phyloP scores from a whole-genome alignment of 1,140 invertebrate species.

The Lepidurus apus region DNA sequence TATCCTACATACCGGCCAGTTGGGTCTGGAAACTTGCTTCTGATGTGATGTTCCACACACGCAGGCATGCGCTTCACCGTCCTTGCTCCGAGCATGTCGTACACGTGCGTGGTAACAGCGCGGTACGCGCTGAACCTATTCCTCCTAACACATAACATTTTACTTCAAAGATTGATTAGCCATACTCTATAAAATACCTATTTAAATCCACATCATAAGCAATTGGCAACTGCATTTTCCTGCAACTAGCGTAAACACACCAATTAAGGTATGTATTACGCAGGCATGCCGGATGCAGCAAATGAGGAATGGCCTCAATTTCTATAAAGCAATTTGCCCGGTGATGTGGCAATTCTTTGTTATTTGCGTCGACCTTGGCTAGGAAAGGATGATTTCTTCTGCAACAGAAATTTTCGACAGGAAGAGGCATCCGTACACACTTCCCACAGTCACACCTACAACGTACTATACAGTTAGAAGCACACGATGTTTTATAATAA shows the following conservation, averaged over 20 bases:
- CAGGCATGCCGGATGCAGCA: not conserved
- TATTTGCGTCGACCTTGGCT: no score
- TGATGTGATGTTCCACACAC: not conserved
- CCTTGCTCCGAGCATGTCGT: not conserved
- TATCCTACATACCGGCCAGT: not conserved
- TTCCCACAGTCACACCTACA: no score
- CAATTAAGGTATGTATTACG: not conserved
- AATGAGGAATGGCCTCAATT: not conserved
- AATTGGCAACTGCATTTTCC: not conserved
- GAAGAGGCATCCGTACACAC: no score
- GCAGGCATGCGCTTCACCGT: not conserved
- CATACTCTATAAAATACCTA: not conserved
- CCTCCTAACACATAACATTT: not conserved
- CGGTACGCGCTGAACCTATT: not conserved
- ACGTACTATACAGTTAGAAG: no score
- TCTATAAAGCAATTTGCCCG: no score
- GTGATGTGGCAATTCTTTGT: no score
- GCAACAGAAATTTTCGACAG: no score
- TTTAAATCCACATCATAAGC: not conserved
- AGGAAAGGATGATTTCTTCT: no score
- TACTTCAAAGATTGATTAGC: not conserved
- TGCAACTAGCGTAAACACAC: not conserved
- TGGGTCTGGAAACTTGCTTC: not conserved
- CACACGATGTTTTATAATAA: no score
- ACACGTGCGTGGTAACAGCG: not conserved